Conservation (phyloP, 2,888 invertebrate species). For the Rotaria socialis region DNA sequence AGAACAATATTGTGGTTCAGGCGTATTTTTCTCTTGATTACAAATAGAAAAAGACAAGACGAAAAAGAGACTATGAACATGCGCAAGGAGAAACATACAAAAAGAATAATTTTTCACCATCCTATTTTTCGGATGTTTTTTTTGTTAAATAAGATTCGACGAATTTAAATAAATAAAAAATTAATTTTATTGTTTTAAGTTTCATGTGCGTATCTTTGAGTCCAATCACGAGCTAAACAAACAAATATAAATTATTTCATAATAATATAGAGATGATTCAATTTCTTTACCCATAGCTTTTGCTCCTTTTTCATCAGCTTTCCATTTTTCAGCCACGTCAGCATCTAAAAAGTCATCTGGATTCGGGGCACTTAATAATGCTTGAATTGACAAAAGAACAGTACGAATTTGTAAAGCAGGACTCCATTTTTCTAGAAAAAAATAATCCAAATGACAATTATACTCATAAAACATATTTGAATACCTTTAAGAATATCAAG, state of each 20-base stretch:
- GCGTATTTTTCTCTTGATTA: neutral
- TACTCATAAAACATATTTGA: neutral
- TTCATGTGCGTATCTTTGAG: slow-evolving; percentile 45
- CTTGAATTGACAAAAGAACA: slow-evolving; percentile 93
- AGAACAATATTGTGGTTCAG: neutral
- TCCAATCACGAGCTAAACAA: slow-evolving; percentile 42
- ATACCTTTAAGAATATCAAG: slow-evolving; percentile 87
- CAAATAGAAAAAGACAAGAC: neutral
- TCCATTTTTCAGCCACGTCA: slow-evolving; percentile 99
- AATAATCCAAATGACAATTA: neutral
- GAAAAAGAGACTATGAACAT: slow-evolving; percentile 11
- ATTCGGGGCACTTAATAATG: slow-evolving; percentile 94
- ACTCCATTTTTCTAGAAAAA: slow-evolving; percentile 73
- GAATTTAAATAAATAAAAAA: neutral
- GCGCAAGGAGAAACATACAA: neutral
- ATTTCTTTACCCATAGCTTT: slow-evolving; percentile 64
- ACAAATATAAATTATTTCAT: too few species aligned
- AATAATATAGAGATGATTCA: neutral
- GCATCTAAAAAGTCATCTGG: slow-evolving; percentile 98
- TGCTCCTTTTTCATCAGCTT: slow-evolving; percentile 94
- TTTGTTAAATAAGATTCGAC: neutral
- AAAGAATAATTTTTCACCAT: neutral
- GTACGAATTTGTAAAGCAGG: slow-evolving; percentile 98
- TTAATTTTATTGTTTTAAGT: neutral
- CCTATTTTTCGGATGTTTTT: neutral